A percentile compares a stretch with the other conserved stretches of the same genome.
phyloP scores from a whole-genome alignment of 2,797 vertebrate genomes.

The Euphonia xanthogaster region DNA sequence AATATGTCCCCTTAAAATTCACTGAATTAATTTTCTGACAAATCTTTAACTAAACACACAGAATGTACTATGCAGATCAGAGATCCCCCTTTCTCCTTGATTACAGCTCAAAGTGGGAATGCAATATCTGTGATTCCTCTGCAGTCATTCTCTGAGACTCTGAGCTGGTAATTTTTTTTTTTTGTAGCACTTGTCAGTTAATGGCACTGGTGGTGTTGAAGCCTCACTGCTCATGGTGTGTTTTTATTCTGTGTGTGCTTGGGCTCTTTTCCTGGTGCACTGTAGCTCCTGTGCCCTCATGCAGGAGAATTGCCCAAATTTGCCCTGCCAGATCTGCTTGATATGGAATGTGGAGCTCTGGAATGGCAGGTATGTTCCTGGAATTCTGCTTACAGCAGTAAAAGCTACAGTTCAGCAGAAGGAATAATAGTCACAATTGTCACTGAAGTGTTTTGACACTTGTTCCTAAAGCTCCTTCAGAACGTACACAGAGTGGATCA shows the following conservation, averaged over 20 bases:
- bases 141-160: background rate
- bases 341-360: background rate
- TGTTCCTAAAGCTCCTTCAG: background rate
- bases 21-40: background rate
- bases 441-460: conserved; percentile 43
- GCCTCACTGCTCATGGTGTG: accelerated
- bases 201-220: background rate
- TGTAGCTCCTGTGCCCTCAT: accelerated
- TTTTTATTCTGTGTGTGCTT: background rate
- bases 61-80: background rate
- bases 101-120: background rate
- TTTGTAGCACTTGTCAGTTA: accelerated
- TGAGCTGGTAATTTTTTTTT: background rate
- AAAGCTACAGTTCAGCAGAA: background rate
- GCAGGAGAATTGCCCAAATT: background rate
- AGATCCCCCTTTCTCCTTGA: background rate
- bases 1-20: background rate
- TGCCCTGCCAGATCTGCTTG: background rate
- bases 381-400: background rate
- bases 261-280: background rate
- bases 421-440: conserved; percentile 33
- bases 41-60: background rate
- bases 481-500: background rate
- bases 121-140: background rate
- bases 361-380: background rate